Conservation (phyloP, 2,888 invertebrate species). For the Aphidoletes aphidimyza region DNA sequence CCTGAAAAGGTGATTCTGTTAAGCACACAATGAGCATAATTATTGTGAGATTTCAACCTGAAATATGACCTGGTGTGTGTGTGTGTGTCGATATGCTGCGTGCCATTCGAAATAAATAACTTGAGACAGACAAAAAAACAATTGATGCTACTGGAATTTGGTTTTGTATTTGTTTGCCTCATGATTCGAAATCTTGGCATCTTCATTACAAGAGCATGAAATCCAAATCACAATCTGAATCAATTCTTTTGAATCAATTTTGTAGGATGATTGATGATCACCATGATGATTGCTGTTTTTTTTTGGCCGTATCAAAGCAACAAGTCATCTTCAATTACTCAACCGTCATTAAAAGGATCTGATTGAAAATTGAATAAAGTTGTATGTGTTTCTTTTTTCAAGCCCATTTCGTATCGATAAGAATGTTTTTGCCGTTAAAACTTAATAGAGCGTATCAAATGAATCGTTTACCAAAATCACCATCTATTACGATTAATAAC, state of each 20-base stretch:
- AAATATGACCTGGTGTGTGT: background rate
- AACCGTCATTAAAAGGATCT: too few relatives aligned
- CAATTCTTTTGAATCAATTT: background rate
- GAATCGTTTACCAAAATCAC: too few relatives aligned
- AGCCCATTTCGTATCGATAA: too few relatives aligned
- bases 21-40: background rate
- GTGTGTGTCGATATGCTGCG: background rate
- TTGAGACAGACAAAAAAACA: background rate
- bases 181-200: too few relatives aligned
- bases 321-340: too few relatives aligned
- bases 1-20: background rate
- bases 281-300: background rate
- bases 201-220: background rate
- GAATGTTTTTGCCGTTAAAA: too few relatives aligned
- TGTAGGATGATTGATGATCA: background rate
- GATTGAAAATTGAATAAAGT: too few relatives aligned
- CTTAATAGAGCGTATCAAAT: too few relatives aligned
- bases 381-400: too few relatives aligned
- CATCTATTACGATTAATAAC: background rate
- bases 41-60: background rate
- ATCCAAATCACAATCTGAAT: background rate
- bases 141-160: background rate
- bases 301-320: background rate
- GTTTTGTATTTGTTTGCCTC: background rate
- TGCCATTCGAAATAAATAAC: slow-evolving; percentile 8